Evolutionary conservation across 2,113 vertebrate genomes (phyloP), one percentile per base, ranked within the genome.

Genomic region (Heterotilapia buettikoferi): DNA sequence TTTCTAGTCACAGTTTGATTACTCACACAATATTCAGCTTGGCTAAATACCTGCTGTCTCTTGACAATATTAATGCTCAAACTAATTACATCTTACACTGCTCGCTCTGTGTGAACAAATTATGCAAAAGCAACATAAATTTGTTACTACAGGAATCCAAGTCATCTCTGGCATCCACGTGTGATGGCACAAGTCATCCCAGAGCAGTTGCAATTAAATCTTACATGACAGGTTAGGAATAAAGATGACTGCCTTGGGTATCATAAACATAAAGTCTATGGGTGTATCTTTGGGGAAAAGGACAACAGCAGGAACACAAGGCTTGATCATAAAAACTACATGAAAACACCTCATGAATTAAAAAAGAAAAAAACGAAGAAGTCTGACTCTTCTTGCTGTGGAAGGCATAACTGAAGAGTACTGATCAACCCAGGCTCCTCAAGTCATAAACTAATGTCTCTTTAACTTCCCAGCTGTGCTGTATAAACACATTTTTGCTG

Each of bases 51-150:
- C 50, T 54, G 66, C 43, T 9, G 33, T 59, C 82, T 90, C 84
- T 38, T 83, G 50, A 80, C 31, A 80, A 86, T 89, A 89, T 91
- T 71, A 68, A 86, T 66, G 78, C 78, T 68, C 33, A 85, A 73
- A 84, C 88, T 85, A 91, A 91, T 93, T 89, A 88, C 71, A 45
- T 87, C 57, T 84, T 45, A 29, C 33, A 31, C 80, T 19, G 80
- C 21, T 45, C 57, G 9, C 82, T 85, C 81, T 33, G 73, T 63
- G 88, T 16, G 76, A 89, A 26, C 84, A 66, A 84, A 91, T 86
- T 84, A 90, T 82, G 54, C 53, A 57, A 78, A 92, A 86, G 61
- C 38, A 83, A 85, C 78, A 47, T 13, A n/a, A 45, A 84, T 82
- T 54, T 59, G 45, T 80, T 50, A 13, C 26, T 76, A 31, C 26